phyloP scores from a whole-genome alignment of 2,113 vertebrate species.

The Embiotoca jacksoni region DNA sequence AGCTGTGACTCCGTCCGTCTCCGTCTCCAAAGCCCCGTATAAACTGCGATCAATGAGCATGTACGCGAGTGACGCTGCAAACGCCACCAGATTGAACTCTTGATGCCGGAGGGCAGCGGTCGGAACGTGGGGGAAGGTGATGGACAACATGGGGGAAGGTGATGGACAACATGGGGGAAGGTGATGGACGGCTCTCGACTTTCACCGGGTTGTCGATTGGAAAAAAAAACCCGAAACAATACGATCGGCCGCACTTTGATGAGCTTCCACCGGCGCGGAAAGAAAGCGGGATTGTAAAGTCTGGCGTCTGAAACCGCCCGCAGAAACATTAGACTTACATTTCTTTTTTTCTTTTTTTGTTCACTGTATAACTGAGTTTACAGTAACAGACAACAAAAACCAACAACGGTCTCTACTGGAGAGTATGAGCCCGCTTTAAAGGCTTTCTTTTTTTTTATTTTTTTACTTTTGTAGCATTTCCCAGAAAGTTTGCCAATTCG shows the following conservation, averaged over 20 bases:
- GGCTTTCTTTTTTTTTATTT: neutral
- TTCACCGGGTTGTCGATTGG: constrained; percentile 7
- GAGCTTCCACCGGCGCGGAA: constrained; percentile 7
- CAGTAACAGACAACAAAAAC: neutral
- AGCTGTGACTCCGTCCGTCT: constrained; percentile 67
- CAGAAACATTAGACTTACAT: neutral
- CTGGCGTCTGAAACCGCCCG: neutral
- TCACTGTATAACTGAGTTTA: neutral
- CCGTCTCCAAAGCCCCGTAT: constrained; percentile 36
- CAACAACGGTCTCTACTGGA: neutral
- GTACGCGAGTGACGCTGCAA: constrained; percentile 38
- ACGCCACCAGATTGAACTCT: constrained; percentile 38
- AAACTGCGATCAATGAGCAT: constrained; percentile 49
- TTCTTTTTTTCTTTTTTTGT: neutral
- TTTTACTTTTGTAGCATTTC: neutral
- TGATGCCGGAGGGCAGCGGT: constrained; percentile 40
- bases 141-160: no score
- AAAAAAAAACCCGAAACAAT: constrained; percentile 11
- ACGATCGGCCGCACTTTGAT: constrained; percentile 21
- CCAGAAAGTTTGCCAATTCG: neutral
- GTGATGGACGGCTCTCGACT: neutral
- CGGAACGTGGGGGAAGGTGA: constrained; percentile 2
- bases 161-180: neutral
- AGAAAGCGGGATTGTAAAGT: constrained; percentile 3
- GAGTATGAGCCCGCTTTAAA: neutral